These are phyloP conservation scores for Hypolimnas misippus DNA, from an alignment of 2,888 invertebrate species.

Conservation along the genomic window DNA sequence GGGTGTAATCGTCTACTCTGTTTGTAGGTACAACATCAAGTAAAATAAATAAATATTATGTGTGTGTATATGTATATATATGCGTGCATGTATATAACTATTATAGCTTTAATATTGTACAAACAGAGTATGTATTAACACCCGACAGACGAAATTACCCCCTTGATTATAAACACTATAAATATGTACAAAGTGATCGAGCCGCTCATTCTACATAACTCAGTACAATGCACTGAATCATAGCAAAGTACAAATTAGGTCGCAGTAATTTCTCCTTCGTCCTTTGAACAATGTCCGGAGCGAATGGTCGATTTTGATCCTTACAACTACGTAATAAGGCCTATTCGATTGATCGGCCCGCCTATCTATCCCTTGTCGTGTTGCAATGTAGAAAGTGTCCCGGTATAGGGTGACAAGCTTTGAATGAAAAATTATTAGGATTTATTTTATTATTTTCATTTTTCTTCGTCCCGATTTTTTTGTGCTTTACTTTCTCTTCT, in stretches of 20 bases:
- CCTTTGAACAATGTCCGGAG: constrained; percentile 48
- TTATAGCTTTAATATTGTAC: too few species aligned
- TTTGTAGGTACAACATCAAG: too few species aligned
- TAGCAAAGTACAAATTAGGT: constrained; percentile 56
- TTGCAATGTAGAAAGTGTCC: constrained; percentile 72
- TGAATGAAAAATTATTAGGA: neutral
- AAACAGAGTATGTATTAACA: too few species aligned
- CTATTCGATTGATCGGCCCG: constrained; percentile 36
- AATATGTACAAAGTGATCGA: neutral
- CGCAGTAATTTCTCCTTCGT: constrained; percentile 63
- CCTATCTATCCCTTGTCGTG: constrained; percentile 62
- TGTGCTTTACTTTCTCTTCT: neutral
- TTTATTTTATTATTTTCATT: neutral
- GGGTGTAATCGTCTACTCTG: too few species aligned
- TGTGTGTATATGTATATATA: too few species aligned
- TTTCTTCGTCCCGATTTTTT: neutral
- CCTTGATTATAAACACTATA: too few species aligned
- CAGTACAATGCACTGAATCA: constrained; percentile 39
- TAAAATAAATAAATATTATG: too few species aligned
- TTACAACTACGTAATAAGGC: constrained; percentile 53
- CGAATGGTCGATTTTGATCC: constrained; percentile 51
- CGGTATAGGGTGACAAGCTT: constrained; percentile 55
- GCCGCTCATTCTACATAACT: neutral
- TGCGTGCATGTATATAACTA: too few species aligned
- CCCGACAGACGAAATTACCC: too few species aligned